Percentiles rank a stretch among this genome's conserved stretches.
phyloP scores from a whole-genome alignment of 2,113 vertebrate genomes.

The Illadopsis cleaveri region DNA sequence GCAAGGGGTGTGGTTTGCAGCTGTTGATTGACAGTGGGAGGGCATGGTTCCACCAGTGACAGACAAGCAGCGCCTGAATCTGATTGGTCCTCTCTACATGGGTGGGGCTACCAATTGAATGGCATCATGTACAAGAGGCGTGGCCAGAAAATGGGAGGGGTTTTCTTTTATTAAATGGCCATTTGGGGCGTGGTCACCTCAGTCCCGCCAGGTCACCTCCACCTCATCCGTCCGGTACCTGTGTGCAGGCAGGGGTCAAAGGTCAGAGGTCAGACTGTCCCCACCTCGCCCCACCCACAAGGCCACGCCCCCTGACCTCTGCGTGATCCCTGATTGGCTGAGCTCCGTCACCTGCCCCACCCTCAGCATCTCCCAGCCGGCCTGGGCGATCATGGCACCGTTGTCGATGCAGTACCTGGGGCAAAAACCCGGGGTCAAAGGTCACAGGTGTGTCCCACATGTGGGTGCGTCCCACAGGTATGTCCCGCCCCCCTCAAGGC shows the following conservation, averaged over 20 bases:
- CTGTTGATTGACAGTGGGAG: accelerated
- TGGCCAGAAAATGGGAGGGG: accelerated
- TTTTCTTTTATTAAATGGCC: accelerated
- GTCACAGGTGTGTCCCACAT: too few species aligned
- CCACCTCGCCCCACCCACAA: accelerated
- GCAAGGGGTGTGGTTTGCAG: accelerated
- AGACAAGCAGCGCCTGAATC: accelerated
- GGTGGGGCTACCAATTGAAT: accelerated
- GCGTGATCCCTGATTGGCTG: not conserved
- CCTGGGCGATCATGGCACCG: not conserved
- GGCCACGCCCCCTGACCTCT: not conserved
- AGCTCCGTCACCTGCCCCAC: not conserved
- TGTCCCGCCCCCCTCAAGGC: too few species aligned
- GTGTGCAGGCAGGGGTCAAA: accelerated
- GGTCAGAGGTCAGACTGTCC: accelerated
- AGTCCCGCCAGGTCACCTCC: not conserved
- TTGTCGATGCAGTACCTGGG: not conserved
- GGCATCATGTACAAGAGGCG: accelerated
- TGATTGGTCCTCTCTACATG: accelerated
- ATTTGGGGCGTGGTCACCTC: not conserved
- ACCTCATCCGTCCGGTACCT: not conserved
- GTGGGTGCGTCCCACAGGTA: accelerated
- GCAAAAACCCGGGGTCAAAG: accelerated
- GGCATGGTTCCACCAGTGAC: accelerated
- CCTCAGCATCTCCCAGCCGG: not conserved